phyloP scores from a whole-genome alignment of 2,113 vertebrate genomes.

The Myrmecophaga tridactyla region DNA sequence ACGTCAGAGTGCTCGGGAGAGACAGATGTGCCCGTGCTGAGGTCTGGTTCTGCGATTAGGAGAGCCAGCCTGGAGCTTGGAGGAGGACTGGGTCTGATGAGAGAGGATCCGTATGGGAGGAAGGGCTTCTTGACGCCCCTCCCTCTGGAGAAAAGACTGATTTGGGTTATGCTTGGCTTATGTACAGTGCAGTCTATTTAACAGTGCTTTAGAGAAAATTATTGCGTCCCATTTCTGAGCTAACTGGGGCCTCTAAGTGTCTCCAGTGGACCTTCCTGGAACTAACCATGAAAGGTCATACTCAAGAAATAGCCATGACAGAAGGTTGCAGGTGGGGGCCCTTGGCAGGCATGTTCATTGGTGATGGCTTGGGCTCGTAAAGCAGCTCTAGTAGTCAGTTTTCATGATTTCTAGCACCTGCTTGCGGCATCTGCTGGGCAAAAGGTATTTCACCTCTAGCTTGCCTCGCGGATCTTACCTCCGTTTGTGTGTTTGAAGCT shows the following conservation, averaged over 20 bases:
- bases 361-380: background rate
- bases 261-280: background rate
- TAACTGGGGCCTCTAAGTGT: background rate
- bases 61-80: background rate
- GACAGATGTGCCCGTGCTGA: background rate
- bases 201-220: background rate
- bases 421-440: background rate
- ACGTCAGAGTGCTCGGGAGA: background rate
- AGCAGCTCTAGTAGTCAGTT: background rate
- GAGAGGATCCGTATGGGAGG: too few species aligned
- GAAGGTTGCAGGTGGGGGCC: background rate
- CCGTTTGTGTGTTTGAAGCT: background rate
- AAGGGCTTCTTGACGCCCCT: background rate
- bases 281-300: background rate
- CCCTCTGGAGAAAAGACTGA: background rate
- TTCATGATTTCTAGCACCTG: background rate
- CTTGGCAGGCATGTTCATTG: background rate
- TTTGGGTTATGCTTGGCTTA: background rate
- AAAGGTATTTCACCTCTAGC: background rate
- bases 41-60: background rate
- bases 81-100: background rate
- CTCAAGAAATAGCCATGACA: background rate
- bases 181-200: too few species aligned
- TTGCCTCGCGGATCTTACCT: background rate
- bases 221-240: background rate